Base-by-base conservation (phyloP, 2,797 vertebrate species). In the Cyclura pinguis region DNA sequence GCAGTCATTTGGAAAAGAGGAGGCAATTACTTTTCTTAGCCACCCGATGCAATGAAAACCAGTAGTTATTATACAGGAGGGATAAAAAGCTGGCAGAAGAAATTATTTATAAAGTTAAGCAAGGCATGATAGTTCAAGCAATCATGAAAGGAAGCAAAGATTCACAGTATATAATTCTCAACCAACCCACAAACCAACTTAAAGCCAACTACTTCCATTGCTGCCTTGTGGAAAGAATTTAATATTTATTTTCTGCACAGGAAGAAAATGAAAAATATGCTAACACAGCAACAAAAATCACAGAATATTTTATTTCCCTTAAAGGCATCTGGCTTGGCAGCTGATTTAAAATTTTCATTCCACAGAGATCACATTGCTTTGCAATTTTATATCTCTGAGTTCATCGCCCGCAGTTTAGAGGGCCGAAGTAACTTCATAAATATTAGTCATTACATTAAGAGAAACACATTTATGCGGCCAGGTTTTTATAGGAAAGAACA, bases 351-450 rank as follows among this genome's bases (percentile, higher is more conserved):
- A 78, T 88, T 92, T 91, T 92, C 90, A 84, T 87, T 93, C 90
- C 90, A 32, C n/a, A 67, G 81, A 89, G 94, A 91, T 92, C 78
- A 94, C 57, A 87, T 7, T 82, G 88, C 89, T 92, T 91, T 87
- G 85, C 86, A 94, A 77, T 93, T 96, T 92, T 93, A 85, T 78
- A 62, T 50, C 92, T 74, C 2, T 0, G 85, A 94, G 78, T 84
- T 95, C 88, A 91, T 84, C 82, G 84, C 90, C 85, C 89, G 81
- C 50, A 89, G 90, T 94, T 93, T 95, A 62, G 85, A 82, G 93
- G 82, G 85, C 89, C 47, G 92, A 94, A 95, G 94, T 93, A 90
- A 72, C 80, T 88, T 80, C 87, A 92, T 95, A 88, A 95, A 81
- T 93, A 87, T 92, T 85, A 91, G 91, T 91, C 91, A 91, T 42